Evolutionary conservation across 2,113 vertebrate species (phyloP).

Genomic region (Mobula birostris): DNA sequence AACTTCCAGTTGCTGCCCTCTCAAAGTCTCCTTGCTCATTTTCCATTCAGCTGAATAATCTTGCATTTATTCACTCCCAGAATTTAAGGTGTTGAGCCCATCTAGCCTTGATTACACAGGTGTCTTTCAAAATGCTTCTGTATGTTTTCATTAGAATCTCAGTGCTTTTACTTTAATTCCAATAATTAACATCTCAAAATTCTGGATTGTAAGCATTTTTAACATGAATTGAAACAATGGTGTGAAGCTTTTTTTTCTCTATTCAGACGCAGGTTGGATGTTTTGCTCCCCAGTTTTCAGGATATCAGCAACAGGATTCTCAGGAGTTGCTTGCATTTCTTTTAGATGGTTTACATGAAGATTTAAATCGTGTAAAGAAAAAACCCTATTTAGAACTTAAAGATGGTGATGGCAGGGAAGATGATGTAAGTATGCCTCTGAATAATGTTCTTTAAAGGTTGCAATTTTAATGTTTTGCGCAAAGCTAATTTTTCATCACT

Average conservation of each 20-base stretch:
- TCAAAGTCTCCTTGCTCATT: background rate
- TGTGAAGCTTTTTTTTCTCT: constrained; percentile 43
- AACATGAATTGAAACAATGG: background rate
- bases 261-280: constrained; percentile 86
- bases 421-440: constrained; percentile 61
- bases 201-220: background rate
- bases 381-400: constrained; percentile 88
- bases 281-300: constrained; percentile 96
- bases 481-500: background rate
- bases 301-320: constrained; percentile 95
- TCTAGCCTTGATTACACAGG: background rate
- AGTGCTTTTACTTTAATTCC: background rate
- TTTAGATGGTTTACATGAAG: constrained; percentile 90
- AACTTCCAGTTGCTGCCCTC: background rate
- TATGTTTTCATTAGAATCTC: background rate
- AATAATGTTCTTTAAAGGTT: background rate
- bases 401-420: constrained; percentile 84
- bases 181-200: background rate
- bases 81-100: background rate
- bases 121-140: background rate
- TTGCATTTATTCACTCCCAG: background rate
- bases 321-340: constrained; percentile 92
- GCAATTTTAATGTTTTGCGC: background rate
- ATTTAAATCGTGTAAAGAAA: constrained; percentile 93
- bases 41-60: background rate